Conservation (phyloP, 2,113 vertebrate genomes). For the Jaculus jaculus region DNA sequence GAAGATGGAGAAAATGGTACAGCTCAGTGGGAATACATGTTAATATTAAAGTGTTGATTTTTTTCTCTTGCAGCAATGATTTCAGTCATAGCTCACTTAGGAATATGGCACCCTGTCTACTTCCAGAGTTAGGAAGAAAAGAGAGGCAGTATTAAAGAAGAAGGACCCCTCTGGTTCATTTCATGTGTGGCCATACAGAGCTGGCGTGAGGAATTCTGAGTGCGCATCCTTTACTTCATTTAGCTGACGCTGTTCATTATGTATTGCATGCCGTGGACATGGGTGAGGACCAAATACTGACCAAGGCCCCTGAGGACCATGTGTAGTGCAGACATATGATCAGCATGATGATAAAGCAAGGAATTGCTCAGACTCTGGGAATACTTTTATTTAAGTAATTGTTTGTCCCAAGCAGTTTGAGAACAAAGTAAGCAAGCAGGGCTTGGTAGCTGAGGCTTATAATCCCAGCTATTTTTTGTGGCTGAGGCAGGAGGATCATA, state of each 20-base stretch:
- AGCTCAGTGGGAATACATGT: too few species aligned
- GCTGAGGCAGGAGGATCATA: background rate
- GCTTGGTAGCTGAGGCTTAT: background rate
- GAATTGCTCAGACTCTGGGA: background rate
- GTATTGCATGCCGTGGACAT: background rate
- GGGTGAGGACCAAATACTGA: background rate
- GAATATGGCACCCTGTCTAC: background rate
- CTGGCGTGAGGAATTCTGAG: background rate
- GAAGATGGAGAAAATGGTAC: too few species aligned
- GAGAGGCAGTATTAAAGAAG: background rate
- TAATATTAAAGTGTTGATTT: rapidly evolving
- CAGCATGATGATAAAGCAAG: background rate
- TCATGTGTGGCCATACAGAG: too few species aligned
- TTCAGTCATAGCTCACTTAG: background rate
- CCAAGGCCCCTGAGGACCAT: too few species aligned
- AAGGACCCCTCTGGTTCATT: background rate
- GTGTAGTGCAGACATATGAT: too few species aligned
- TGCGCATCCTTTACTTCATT: background rate
- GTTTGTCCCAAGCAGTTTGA: background rate
- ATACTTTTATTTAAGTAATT: background rate
- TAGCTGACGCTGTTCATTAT: background rate
- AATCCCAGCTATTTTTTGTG: background rate
- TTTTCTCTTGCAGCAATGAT: background rate
- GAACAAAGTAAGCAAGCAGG: background rate
- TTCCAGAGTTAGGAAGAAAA: background rate